Base-by-base conservation (phyloP, 1,140 invertebrate species). In the Drosophila pseudoobscura region DNA sequence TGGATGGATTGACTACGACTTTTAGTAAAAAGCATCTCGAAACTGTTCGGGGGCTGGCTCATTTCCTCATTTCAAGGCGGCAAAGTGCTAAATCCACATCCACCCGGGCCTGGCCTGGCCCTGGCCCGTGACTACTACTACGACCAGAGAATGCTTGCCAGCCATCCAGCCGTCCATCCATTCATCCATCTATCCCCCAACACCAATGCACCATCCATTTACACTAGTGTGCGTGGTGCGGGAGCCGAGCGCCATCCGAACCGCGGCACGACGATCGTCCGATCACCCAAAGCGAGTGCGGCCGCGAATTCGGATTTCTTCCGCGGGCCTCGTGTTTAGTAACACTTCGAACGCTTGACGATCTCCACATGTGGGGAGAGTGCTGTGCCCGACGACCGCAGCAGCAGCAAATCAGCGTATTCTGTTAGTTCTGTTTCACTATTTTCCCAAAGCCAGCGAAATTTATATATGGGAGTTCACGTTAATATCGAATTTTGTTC, bases 331-430 rank as follows among this genome's bases (percentile, higher is more conserved):
- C 87, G 83, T 68, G 75, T 91, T 91, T 91, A 91, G 90, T 91
- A 91, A 78, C 75, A 80, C 62, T 91, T 91, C 83, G 90, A 91
- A 89, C 90, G 90, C 80, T 91, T 91, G 90, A 88, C 90, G 90
- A 90, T 91, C 90, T 88, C 90, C 90, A 87, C 83, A 91, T 91
- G 88, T 90, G 84, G 90, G 85, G 82, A 84, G 90, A 80, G 90
- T 89, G 80, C 80, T 90, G 90, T 79, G 78, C 75, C 72, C 78
- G 82, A 89, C 89, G 89, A 90, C 80, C 89, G 78, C 78, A 87
- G 82, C 82, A 85, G 78, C 77, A 77, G 62, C 75, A 64, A 87
- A 75, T 58, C 61, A 87, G 70, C 82, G 73, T 80, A 72, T 77
- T 71, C 63, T 80, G 84, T 88, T 84, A 87, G 82, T 47, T 60